Evolutionary conservation across 1,140 invertebrate genomes (phyloP), one percentile per base, ranked within the genome.

Genomic region (Oryzaephilus surinamensis): DNA sequence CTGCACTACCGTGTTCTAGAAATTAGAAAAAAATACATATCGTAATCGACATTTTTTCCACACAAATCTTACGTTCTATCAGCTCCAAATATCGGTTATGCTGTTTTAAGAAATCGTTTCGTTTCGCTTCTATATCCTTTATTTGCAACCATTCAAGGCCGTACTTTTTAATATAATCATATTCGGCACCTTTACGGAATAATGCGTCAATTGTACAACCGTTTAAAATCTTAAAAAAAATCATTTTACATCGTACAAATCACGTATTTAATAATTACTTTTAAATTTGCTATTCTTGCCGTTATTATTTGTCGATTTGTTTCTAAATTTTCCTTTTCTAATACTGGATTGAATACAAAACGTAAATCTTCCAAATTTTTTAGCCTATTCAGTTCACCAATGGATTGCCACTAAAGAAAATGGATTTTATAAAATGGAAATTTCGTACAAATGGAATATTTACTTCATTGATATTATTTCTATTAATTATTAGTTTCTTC

Each of bases 91-190:
- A 92, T 32, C 84, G 66, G 39, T 84, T 82, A 68, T 93, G 83
- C 49, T 78, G 68, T 20, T 62, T 49, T 16, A 75, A 56, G 58
- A 92, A 93, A 21, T 74, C 64, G 3, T 55, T 50, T 43, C 64
- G 66, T 7, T 62, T 54, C 21, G 62, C 54, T 1, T 55, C 31
- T 24, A 3, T n/a, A 51, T 71, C 59, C 19, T 54, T 65, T 11
- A 60, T 48, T 48, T 70, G 63, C 23, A 79, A 62, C 84, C 86
- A 92, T 33, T 80, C 73, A 13, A 70, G 60, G 0, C 79, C 78
- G 65, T 79, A 81, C 13, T 77, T 72, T 64, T 91, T 92, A 50
- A 91, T 63, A 56, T 91, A 91, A 64, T 92, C 88, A 41, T 89
- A 81, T 55, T 91, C 85, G 0, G 88, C 81, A n/a, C 84, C 86